phyloP scores from a whole-genome alignment of 2,888 invertebrate species.

The Campaea margaritaria region DNA sequence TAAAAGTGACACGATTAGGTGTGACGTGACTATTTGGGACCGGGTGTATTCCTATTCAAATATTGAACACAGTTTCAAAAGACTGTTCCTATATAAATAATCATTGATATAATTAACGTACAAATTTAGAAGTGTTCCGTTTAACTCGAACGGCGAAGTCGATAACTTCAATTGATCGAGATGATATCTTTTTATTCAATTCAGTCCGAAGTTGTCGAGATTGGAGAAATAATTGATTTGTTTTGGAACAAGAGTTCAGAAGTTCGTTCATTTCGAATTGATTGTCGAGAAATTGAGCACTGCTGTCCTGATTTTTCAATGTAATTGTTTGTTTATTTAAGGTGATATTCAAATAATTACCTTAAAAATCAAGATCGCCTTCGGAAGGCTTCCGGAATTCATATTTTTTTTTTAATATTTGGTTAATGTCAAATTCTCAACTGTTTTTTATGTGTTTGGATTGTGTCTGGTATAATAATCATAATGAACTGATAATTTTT shows the following conservation, averaged over 20 bases:
- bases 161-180: constrained; percentile 26
- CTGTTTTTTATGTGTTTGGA: too few relatives aligned
- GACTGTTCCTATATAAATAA: background rate
- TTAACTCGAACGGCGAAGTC: constrained; percentile 20
- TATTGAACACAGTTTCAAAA: too few relatives aligned
- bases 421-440: too few relatives aligned
- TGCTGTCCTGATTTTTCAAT: background rate
- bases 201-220: constrained; percentile 18
- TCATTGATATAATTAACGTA: background rate
- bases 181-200: constrained; percentile 31
- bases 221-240: constrained; percentile 30
- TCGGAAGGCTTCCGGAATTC: too few relatives aligned
- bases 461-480: too few relatives aligned
- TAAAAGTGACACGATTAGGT: too few relatives aligned
- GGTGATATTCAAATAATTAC: background rate
- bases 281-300: constrained; percentile 9
- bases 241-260: constrained; percentile 22
- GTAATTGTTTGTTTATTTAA: background rate
- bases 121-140: background rate
- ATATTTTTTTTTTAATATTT: too few relatives aligned
- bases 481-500: too few relatives aligned
- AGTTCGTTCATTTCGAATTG: constrained; percentile 23
- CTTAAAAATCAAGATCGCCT: too few relatives aligned
- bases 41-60: too few relatives aligned
- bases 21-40: too few relatives aligned